phyloP scores from a whole-genome alignment of 2,797 vertebrate genomes.

The Pseudochirops cupreus region DNA sequence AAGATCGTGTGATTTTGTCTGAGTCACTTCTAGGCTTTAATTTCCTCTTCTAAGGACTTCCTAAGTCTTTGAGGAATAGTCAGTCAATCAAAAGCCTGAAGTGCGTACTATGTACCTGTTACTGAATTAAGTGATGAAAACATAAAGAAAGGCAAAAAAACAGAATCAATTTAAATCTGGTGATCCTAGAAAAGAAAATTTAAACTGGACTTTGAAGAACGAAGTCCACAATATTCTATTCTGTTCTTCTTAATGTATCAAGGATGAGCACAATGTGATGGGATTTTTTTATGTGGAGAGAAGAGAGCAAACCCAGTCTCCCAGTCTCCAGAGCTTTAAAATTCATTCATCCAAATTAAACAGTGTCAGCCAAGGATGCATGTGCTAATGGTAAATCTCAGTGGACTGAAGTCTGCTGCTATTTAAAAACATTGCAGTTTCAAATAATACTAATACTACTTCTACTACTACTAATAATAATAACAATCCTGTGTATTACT shows the following conservation, averaged over 20 bases:
- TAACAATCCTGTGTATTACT: not conserved
- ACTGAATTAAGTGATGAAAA: not conserved
- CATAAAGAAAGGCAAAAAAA: not conserved
- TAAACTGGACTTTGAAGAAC: not conserved
- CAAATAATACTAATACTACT: too few species aligned
- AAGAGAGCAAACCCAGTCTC: not conserved
- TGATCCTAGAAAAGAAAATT: not conserved
- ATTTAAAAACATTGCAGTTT: not conserved
- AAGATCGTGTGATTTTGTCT: not conserved
- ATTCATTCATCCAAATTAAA: not conserved
- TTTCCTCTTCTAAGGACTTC: not conserved
- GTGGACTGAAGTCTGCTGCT: not conserved
- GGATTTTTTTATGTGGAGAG: not conserved
- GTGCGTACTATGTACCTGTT: not conserved
- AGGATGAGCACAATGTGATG: not conserved
- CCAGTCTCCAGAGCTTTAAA: not conserved
- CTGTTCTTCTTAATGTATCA: not conserved
- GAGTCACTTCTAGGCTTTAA: not conserved
- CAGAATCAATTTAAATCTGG: not conserved
- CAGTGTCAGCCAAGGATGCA: not conserved
- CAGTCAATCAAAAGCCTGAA: not conserved
- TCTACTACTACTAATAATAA: not conserved
- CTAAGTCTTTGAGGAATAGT: not conserved
- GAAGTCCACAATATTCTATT: not conserved
- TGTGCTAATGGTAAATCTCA: rapidly evolving